Percentiles rank a stretch among this genome's conserved stretches.
phyloP scores from a whole-genome alignment of 2,113 vertebrate genomes.

The Mystacornis crossleyi region DNA sequence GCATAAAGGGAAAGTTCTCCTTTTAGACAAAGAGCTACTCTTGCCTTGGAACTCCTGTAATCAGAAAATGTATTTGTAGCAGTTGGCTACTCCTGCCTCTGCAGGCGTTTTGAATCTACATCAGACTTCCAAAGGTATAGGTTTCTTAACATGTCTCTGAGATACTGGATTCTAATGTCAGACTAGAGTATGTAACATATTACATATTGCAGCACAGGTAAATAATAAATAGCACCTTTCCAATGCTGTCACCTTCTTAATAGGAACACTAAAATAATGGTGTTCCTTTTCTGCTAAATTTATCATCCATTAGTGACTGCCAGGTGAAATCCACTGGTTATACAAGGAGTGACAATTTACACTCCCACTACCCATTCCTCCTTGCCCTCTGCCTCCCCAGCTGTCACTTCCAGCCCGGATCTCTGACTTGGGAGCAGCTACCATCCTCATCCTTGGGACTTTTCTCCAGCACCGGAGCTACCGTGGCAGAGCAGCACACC shows the following conservation, averaged over 20 bases:
- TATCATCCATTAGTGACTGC: neutral
- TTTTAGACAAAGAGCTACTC: slow-evolving; percentile 5
- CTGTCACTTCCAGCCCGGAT: neutral
- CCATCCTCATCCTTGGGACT: neutral
- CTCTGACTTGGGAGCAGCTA: neutral
- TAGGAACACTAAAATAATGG: neutral
- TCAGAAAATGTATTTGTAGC: neutral
- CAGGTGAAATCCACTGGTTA: neutral
- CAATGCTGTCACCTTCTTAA: neutral
- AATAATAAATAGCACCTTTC: neutral
- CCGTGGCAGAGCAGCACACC: neutral
- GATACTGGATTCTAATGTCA: neutral
- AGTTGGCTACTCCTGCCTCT: neutral
- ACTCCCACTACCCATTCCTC: neutral
- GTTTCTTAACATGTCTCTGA: neutral
- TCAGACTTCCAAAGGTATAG: neutral
- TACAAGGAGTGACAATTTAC: neutral
- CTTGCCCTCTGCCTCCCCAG: neutral
- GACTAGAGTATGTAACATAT: neutral
- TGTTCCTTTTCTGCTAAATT: neutral
- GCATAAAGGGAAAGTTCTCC: neutral
- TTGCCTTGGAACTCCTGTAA: neutral
- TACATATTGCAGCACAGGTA: neutral
- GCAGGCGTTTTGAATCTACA: neutral
- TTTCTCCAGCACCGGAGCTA: neutral